Evolutionary conservation across 2,888 invertebrate species (phyloP).

Genomic region (Gasteruption jaculator): DNA sequence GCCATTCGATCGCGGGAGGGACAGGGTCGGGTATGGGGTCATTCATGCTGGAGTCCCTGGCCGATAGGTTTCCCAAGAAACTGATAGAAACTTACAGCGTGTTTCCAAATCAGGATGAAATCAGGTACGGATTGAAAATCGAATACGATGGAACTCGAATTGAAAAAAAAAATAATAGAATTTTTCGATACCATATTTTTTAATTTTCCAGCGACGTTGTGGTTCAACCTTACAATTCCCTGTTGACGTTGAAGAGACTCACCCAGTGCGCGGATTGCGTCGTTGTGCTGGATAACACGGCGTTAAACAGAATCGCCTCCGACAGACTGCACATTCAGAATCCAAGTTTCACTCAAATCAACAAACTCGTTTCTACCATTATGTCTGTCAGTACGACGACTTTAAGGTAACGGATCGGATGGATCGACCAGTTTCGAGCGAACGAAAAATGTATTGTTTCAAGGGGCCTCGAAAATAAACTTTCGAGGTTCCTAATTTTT

Average conservation of each 20-base stretch:
- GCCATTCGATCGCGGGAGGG: constrained; percentile 98
- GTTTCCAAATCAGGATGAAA: constrained; percentile 96
- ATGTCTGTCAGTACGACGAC: constrained; percentile 99
- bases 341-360: constrained; percentile 95
- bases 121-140: constrained; percentile 63
- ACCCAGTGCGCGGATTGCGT: constrained; percentile 96
- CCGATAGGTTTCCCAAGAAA: constrained; percentile 95
- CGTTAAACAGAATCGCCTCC: constrained; percentile 87
- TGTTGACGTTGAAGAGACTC: constrained; percentile 88
- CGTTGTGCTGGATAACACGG: constrained; percentile 96
- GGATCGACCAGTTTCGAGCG: no score
- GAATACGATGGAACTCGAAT: background rate
- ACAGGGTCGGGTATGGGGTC: constrained; percentile 99
- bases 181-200: constrained; percentile 1
- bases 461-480: no score
- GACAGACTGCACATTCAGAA: constrained; percentile 93
- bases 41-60: constrained; percentile 81
- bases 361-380: constrained; percentile 94
- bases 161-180: background rate
- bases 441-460: no score
- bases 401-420: constrained; percentile 69
- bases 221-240: constrained; percentile 93
- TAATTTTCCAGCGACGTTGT: constrained; percentile 77
- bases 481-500: no score
- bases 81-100: constrained; percentile 98